phyloP scores from a whole-genome alignment of 2,797 vertebrate genomes.

The Furcifer pardalis region DNA sequence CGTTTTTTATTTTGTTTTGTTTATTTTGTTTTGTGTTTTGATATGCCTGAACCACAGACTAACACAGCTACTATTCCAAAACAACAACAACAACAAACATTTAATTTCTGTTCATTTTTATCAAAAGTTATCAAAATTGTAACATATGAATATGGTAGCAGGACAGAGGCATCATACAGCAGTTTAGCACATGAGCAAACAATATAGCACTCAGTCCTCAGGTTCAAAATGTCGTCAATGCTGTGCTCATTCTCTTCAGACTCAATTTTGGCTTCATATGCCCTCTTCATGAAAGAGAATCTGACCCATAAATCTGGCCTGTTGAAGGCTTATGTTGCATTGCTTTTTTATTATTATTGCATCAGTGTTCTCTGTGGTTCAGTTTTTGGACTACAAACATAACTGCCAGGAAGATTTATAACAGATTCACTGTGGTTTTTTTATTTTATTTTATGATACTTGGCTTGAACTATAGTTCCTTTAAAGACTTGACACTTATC shows the following conservation, averaged over 20 bases:
- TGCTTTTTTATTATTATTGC: conserved; percentile 76
- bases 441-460: conserved; percentile 58
- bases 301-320: conserved; percentile 68
- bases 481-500: conserved; percentile 69
- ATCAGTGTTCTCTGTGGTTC: conserved; percentile 72
- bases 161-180: not conserved
- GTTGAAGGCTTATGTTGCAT: conserved; percentile 54
- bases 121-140: not conserved
- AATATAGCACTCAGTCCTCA: not conserved
- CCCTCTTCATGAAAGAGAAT: conserved; percentile 62
- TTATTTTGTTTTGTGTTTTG: too few relatives aligned
- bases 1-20: too few relatives aligned
- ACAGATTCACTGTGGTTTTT: conserved; percentile 13
- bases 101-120: not conserved
- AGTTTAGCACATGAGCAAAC: not conserved
- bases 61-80: too few relatives aligned
- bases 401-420: conserved; percentile 74
- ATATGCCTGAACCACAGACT: too few relatives aligned
- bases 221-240: conserved; percentile 43
- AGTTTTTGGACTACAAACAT: conserved; percentile 72
- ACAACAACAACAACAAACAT: too few relatives aligned
- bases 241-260: conserved; percentile 50
- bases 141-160: not conserved
- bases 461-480: conserved; percentile 66
- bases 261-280: conserved; percentile 65